Conservation (phyloP, 2,797 vertebrate species). For the Psittacula derbiana region DNA sequence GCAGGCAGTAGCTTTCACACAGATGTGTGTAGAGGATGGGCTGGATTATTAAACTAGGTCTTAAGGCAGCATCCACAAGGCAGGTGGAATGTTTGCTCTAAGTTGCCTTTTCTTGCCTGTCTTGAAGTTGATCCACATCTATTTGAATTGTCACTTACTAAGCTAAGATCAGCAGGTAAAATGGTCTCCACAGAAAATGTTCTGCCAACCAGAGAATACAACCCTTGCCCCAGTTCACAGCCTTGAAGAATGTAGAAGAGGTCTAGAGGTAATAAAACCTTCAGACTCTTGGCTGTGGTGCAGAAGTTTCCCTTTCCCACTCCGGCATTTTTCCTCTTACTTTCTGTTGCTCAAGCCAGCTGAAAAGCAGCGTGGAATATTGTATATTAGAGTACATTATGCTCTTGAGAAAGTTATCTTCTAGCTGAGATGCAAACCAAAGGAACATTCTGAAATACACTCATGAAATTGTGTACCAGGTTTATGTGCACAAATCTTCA, state of each 20-base stretch:
- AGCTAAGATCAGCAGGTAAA: not conserved
- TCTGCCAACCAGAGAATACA: not conserved
- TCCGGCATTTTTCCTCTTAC: not conserved
- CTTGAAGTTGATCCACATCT: not conserved
- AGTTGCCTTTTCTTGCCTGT: not conserved
- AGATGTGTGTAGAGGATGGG: not conserved
- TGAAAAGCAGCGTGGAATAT: not conserved
- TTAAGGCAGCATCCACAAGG: not conserved
- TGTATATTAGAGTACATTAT: not conserved
- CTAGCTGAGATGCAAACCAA: not conserved
- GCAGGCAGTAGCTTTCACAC: not conserved
- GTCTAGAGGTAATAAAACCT: not conserved
- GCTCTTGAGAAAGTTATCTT: slow-evolving; percentile 6
- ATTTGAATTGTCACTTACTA: not conserved
- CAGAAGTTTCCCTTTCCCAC: slow-evolving; percentile 9
- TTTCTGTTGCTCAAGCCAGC: not conserved
- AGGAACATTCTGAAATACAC: not conserved
- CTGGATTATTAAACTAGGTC: not conserved
- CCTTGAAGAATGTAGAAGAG: not conserved
- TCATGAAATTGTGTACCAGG: not conserved
- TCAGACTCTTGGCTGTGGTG: not conserved
- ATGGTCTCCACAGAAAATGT: not conserved
- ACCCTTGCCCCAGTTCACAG: not conserved
- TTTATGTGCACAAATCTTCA: slow-evolving; percentile 11
- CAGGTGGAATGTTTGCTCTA: not conserved